A percentile compares a stretch with the other conserved stretches of the same genome.
Evolutionary conservation across 2,888 invertebrate species (phyloP).

Genomic region (Pecten maximus): DNA sequence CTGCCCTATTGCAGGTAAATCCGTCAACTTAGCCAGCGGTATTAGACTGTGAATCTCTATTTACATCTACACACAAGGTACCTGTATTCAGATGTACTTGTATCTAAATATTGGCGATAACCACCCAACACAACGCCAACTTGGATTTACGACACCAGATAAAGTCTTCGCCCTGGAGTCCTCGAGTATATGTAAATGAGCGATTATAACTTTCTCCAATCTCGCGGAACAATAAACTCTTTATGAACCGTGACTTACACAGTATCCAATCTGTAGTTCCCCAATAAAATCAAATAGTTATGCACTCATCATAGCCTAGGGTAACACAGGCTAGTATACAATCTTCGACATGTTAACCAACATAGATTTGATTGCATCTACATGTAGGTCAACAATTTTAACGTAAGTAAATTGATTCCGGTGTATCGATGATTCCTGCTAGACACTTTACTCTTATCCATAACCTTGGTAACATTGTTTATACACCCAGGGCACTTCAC

Average conservation of each 20-base stretch:
- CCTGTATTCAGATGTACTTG: background rate
- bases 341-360: too few species aligned
- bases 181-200: background rate
- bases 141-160: background rate
- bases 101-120: conserved; percentile 8
- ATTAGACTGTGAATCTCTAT: background rate
- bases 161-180: background rate
- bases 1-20: background rate
- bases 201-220: background rate
- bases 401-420: too few species aligned
- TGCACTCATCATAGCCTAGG: too few species aligned
- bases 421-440: too few species aligned
- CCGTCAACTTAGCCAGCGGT: background rate
- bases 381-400: too few species aligned
- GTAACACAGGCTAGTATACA: too few species aligned
- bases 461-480: too few species aligned
- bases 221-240: background rate
- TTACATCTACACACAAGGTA: background rate
- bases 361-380: too few species aligned
- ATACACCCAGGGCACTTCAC: too few species aligned
- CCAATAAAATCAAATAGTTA: too few species aligned
- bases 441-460: too few species aligned
- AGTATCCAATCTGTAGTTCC: too few species aligned
- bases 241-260: background rate
- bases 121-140: background rate